Conservation (phyloP, 1,140 invertebrate species). For the Brachionus rotundiformis region DNA sequence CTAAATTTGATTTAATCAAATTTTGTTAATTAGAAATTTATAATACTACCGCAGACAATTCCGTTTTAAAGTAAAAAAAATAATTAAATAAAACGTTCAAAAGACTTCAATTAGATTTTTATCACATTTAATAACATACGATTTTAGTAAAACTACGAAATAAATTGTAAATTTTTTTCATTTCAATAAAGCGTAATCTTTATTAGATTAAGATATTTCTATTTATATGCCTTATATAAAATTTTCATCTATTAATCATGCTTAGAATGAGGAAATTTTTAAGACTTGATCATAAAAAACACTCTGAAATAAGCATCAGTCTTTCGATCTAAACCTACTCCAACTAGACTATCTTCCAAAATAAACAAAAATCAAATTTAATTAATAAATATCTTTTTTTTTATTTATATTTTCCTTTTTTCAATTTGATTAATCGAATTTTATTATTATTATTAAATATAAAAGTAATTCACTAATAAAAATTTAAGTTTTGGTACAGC, state of each 20-base stretch:
- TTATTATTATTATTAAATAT: slow-evolving; percentile 37
- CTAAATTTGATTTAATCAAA: slow-evolving; percentile 5
- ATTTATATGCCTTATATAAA: not conserved
- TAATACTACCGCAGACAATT: not conserved
- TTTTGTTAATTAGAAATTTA: not conserved
- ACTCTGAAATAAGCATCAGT: not conserved
- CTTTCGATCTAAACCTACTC: not conserved
- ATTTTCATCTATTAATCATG: slow-evolving; percentile 2
- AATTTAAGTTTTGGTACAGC: not conserved
- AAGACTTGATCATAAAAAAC: not conserved
- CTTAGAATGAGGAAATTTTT: not conserved
- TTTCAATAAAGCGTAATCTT: slow-evolving; percentile 14
- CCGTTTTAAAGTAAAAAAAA: not conserved
- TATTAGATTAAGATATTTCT: slow-evolving; percentile 21
- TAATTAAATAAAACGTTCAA: not conserved
- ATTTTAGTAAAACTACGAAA: not conserved
- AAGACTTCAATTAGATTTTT: not conserved
- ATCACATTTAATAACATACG: not conserved
- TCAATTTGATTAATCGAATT: slow-evolving; percentile 40
- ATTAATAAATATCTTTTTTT: slow-evolving; percentile 31
- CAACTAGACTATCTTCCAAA: not conserved
- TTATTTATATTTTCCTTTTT: slow-evolving; percentile 22
- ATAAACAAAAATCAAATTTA: slow-evolving; percentile 38
- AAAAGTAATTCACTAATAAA: slow-evolving; percentile 7
- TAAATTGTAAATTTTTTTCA: slow-evolving; percentile 11